Conservation (phyloP, 2,113 vertebrate species). For the Strix uralensis region DNA sequence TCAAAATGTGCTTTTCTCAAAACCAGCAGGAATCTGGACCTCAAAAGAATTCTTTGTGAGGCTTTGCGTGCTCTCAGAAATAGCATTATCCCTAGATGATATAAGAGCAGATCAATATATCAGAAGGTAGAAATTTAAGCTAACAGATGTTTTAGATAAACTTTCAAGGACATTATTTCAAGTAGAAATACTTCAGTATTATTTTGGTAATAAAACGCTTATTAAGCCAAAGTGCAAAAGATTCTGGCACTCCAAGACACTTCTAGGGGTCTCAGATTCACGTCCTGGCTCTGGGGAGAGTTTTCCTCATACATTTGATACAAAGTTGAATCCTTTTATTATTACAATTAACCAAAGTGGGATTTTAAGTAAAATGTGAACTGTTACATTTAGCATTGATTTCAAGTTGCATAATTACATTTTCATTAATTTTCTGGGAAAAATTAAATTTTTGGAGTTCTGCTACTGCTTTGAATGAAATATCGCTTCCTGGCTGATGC, state of each 20-base stretch:
- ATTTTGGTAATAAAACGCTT: neutral
- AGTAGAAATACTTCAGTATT: neutral
- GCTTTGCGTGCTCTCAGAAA: conserved; percentile 4
- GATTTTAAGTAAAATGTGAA: neutral
- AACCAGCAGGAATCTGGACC: conserved; percentile 33
- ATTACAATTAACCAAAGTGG: neutral
- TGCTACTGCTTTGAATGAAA: neutral
- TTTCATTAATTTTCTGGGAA: neutral
- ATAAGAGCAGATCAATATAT: neutral
- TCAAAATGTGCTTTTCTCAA: conserved; percentile 54
- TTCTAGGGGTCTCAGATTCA: neutral
- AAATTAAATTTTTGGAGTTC: neutral
- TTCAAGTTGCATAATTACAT: neutral
- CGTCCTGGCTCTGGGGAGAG: neutral
- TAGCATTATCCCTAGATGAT: conserved; percentile 10
- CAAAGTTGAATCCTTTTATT: neutral
- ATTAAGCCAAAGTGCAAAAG: neutral
- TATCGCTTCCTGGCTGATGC: neutral
- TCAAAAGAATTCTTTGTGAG: conserved; percentile 7
- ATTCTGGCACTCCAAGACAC: neutral
- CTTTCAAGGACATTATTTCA: neutral
- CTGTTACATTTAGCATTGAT: neutral
- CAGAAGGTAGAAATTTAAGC: neutral
- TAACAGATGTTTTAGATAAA: neutral
- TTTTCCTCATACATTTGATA: neutral